These are phyloP conservation scores for Spodoptera littoralis DNA, from an alignment of 2,888 invertebrate genomes.

Conservation along the genomic window DNA sequence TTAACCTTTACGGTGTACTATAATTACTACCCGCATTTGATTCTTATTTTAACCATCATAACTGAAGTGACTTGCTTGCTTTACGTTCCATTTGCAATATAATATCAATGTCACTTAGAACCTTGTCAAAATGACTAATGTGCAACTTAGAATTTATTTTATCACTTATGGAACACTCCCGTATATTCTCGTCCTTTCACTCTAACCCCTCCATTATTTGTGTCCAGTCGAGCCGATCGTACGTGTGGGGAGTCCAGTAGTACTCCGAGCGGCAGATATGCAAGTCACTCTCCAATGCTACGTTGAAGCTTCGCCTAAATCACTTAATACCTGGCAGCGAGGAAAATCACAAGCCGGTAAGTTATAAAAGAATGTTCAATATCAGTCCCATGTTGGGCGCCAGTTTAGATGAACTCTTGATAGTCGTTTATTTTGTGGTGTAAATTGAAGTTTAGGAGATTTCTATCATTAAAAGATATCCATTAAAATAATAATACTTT, in stretches of 20 bases:
- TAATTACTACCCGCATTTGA: slow-evolving; percentile 5
- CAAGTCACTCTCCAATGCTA: slow-evolving; percentile 95
- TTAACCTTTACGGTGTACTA: slow-evolving; percentile 37
- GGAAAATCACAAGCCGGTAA: slow-evolving; percentile 77
- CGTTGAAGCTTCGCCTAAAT: slow-evolving; percentile 95
- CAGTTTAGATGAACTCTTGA: slow-evolving; percentile 1
- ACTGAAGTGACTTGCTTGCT: neutral
- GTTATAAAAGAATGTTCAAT: slow-evolving; percentile 18
- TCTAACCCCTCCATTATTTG: slow-evolving; percentile 40
- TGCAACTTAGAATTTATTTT: slow-evolving; percentile 31
- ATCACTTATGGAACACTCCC: slow-evolving; percentile 31
- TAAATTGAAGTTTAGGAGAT: neutral
- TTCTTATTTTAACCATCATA: neutral
- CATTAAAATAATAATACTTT: neutral
- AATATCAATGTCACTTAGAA: slow-evolving; percentile 13
- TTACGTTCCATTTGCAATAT: neutral
- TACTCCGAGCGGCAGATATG: slow-evolving; percentile 93
- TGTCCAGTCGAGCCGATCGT: slow-evolving; percentile 93
- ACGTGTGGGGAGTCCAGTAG: slow-evolving; percentile 94
- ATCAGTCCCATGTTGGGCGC: slow-evolving; percentile 14
- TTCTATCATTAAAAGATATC: neutral
- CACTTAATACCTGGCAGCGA: slow-evolving; percentile 94
- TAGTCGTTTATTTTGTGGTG: neutral
- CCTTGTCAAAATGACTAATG: slow-evolving; percentile 25
- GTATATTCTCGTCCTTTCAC: slow-evolving; percentile 19